Percentiles rank a stretch among this genome's conserved stretches.
These are phyloP conservation scores for Silurus aristotelis DNA, from an alignment of 2,797 vertebrate genomes.

Conservation along the genomic window DNA sequence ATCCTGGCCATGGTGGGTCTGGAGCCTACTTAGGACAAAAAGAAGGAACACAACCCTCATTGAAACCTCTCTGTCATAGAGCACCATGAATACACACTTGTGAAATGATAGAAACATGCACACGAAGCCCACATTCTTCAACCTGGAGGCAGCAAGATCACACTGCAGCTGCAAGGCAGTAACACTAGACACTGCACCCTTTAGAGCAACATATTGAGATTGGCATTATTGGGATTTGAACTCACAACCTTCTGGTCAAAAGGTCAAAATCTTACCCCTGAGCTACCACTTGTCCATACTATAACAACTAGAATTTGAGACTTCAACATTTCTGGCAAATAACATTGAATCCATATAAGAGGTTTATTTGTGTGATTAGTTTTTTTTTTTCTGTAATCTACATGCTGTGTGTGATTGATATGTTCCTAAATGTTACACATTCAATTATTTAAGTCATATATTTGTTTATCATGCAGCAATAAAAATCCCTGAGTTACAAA, in stretches of 20 bases:
- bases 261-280: too few relatives aligned
- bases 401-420: background rate
- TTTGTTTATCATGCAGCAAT: constrained; percentile 1
- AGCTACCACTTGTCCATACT: background rate
- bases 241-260: too few relatives aligned
- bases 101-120: background rate
- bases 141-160: too few relatives aligned
- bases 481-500: constrained; percentile 6
- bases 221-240: too few relatives aligned
- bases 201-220: too few relatives aligned
- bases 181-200: background rate
- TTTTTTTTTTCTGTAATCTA: background rate
- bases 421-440: background rate
- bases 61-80: background rate
- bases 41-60: background rate
- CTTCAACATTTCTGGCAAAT: background rate
- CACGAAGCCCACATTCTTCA: background rate
- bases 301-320: background rate
- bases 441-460: background rate
- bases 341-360: background rate
- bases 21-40: too few relatives aligned
- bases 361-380: background rate
- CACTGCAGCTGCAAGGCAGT: background rate
- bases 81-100: background rate
- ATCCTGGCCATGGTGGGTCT: background rate